A percentile compares a stretch with the other conserved stretches of the same genome.
Evolutionary conservation across 2,113 vertebrate species (phyloP).

Genomic region (Toxotes chatareus): DNA sequence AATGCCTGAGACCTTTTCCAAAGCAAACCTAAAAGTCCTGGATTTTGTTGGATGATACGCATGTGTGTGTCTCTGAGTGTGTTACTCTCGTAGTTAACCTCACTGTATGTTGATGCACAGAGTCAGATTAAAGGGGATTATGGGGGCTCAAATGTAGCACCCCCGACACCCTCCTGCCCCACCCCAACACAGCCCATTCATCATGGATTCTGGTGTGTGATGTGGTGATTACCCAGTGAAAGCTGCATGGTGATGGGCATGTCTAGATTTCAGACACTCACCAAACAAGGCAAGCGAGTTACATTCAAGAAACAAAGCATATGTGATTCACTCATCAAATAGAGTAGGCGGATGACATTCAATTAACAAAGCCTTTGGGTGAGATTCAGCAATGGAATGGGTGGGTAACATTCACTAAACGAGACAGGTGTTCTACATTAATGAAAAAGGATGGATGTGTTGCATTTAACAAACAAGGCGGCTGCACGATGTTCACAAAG

Average conservation of each 20-base stretch:
- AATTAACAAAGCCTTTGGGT: slow-evolving; percentile 46
- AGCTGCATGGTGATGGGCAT: neutral
- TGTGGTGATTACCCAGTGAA: slow-evolving; percentile 23
- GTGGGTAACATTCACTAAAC: slow-evolving; percentile 4
- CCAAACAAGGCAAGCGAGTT: slow-evolving; percentile 26
- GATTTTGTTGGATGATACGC: slow-evolving; percentile 6
- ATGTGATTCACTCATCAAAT: slow-evolving; percentile 35
- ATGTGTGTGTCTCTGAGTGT: slow-evolving; percentile 5
- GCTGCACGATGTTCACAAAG: neutral
- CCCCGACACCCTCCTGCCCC: neutral
- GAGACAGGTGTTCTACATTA: slow-evolving; percentile 12
- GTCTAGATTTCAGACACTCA: slow-evolving; percentile 27
- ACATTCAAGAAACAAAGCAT: slow-evolving; percentile 21
- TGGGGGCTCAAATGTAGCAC: slow-evolving; percentile 15
- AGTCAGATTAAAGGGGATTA: slow-evolving; percentile 54
- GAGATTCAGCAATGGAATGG: slow-evolving; percentile 23
- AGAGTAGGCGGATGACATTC: slow-evolving; percentile 29
- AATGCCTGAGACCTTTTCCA: too few relatives aligned
- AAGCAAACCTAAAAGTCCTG: too few relatives aligned
- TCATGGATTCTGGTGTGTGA: slow-evolving; percentile 13
- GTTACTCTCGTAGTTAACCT: slow-evolving; percentile 31
- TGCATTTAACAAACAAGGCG: neutral
- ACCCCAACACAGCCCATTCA: slow-evolving; percentile 3
- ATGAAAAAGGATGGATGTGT: neutral
- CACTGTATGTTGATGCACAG: slow-evolving; percentile 21